Base-by-base conservation (phyloP, 1,140 invertebrate genomes). In the Notospermus geniculatus region DNA sequence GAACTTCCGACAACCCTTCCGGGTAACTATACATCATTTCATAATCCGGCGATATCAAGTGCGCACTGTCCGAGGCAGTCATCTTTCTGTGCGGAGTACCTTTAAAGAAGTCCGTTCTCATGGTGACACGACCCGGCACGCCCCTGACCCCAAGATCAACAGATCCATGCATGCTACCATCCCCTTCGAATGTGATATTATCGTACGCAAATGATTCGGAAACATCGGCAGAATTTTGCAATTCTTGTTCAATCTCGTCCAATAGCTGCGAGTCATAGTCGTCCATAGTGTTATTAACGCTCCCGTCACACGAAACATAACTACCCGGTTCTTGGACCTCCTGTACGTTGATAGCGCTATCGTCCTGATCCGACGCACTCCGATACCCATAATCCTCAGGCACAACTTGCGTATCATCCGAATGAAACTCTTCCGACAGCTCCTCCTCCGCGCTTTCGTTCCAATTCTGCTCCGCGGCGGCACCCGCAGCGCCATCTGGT, bases 1-100 rank as follows among this genome's bases (percentile, higher is more conserved):
- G 25, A 27, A 50, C 46, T 27, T 50, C 19, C n/a, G 46, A 19
- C 46, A 50, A 27, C 4, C 46, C 46, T 9, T 50, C 46, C 19
- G n/a, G 46, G n/a, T 50, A 50, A 50, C 46, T 50, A n/a, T 50
- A 50, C 46, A 50, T 50, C 46, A 50, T 19, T n/a, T 50, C 25
- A 50, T 50, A 27, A 19, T 19, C n/a, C n/a, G 46, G 46, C n/a
- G 46, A 27, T 5, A 27, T 27, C 25, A 50, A 19, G 4, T n/a
- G 46, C n/a, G 25, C 46, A n/a, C 46, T 50, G n/a, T 50, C 46
- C 19, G 46, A 50, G 9, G 46, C 46, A 4, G 46, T n/a, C 46
- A 50, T 19, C n/a, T 27, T 19, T n/a, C n/a, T 27, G 4, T 7
- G 19, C 5, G 4, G 4, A 19, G n/a, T 9, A 7, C 4, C n/a